These are phyloP conservation scores for Tribolium freemani DNA, from an alignment of 2,888 invertebrate species.

Conservation along the genomic window DNA sequence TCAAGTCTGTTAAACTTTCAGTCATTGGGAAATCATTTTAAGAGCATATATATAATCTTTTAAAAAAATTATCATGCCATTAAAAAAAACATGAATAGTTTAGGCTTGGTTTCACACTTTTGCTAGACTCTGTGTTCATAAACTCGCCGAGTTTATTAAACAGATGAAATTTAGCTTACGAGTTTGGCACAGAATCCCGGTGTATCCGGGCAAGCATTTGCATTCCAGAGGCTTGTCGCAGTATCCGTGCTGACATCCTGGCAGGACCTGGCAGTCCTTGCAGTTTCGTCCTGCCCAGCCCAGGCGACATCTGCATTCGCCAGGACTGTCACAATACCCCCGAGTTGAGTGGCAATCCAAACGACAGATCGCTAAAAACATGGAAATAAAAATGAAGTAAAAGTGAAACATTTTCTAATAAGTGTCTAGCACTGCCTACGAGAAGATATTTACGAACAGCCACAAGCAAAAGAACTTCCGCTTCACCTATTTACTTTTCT, in stretches of 20 bases:
- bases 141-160: no score
- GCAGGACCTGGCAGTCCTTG: conserved; percentile 87
- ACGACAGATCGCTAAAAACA: conserved; percentile 83
- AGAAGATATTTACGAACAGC: neutral
- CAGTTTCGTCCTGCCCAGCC: conserved; percentile 93
- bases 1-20: no score
- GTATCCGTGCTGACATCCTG: conserved; percentile 92
- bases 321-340: conserved; percentile 89
- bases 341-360: conserved; percentile 86
- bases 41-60: no score
- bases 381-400: neutral
- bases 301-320: conserved; percentile 90
- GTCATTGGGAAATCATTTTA: no score
- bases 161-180: no score
- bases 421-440: no score
- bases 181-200: conserved; percentile 88
- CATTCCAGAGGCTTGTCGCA: conserved; percentile 93
- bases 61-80: no score
- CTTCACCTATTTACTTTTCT: neutral
- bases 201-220: conserved; percentile 92
- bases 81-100: no score
- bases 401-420: no score
- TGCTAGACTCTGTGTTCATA: no score
- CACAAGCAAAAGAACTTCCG: neutral
- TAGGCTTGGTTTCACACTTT: no score